Base-by-base conservation (phyloP, 2,113 vertebrate species). In the Brachypteracias leptosomus region DNA sequence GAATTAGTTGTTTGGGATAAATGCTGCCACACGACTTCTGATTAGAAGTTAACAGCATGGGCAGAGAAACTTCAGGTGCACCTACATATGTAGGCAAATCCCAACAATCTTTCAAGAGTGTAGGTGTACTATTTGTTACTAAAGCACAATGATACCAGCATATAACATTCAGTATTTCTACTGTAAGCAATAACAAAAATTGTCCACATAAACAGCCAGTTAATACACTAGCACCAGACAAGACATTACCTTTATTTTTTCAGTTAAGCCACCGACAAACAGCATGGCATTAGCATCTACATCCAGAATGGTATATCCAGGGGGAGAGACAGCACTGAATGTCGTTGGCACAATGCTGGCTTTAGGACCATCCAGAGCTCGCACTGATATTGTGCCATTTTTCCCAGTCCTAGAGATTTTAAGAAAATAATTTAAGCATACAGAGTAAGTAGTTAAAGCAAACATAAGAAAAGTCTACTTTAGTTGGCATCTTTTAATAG, bases 231-330 rank as follows among this genome's bases (percentile, higher is more conserved):
- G 22, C 11, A 54, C 9, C 20, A 14, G 24, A 55, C 20, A 81
- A 26, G 13, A 72, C 4, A 11, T 95, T 97, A 99, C 99, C 99
- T 99, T 99, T 85, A 99, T 93, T 79, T 98, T 99, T 83, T 97
- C 98, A 65, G 99, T 97, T 95, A 99, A 98, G 51, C 99, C 99
- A 51, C 99, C 99, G 25, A 99, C 99, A 91, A 99, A 99, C n/a
- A 99, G 98, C 97, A 99, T 97, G 33, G 99, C 99, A 26, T 99
- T 99, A 79, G 98, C 98, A 96, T 99, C 99, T 18, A 99, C 99
- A 71, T 99, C 99, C 89, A 99, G 97, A 96, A 99, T 99, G 13
- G 98, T 99, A 74, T 97, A 99, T 44, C 98, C 98, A 16, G 98
- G 98, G 19, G 99, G 99, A 7, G 99, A 98, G 9, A 97, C 98